These are phyloP conservation scores for Tetramorium parvispinum DNA, from an alignment of 1,140 invertebrate species.

Conservation along the genomic window DNA sequence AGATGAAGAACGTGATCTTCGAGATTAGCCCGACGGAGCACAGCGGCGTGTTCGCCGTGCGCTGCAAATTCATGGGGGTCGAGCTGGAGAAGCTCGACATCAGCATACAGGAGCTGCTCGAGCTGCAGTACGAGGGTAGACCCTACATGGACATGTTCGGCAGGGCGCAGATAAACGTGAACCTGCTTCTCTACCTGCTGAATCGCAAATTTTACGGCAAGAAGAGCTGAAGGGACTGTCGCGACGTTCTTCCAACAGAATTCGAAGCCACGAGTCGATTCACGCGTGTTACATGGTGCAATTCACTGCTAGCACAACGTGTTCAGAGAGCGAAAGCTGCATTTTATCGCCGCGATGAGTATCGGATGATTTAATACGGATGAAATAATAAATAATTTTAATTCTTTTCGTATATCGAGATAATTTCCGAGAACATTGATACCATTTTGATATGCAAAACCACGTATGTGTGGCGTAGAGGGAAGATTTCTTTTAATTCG, in stretches of 20 bases:
- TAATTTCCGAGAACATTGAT: not conserved
- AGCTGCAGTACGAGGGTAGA: conserved; percentile 92
- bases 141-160: conserved; percentile 93
- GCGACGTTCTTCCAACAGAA: conserved; percentile 50
- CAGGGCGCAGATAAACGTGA: conserved; percentile 92
- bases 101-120: conserved; percentile 91
- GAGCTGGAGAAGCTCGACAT: conserved; percentile 92
- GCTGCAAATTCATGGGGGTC: conserved; percentile 93
- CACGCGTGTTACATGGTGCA: conserved; percentile 40
- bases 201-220: conserved; percentile 93
- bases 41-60: conserved; percentile 90
- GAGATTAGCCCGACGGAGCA: conserved; percentile 90
- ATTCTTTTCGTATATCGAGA: conserved; percentile 1
- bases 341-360: conserved; percentile 11
- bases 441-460: not conserved
- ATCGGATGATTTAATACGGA: not conserved
- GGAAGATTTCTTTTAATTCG: not conserved
- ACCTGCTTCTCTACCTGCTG: conserved; percentile 91
- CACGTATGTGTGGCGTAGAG: not conserved
- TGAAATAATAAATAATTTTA: too few species aligned
- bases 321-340: not conserved
- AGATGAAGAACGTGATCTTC: conserved; percentile 93
- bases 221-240: conserved; percentile 55
- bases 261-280: not conserved
- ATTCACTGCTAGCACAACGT: conserved; percentile 8